phyloP scores from a whole-genome alignment of 30 jellyfish, hydroid and myxozoan genomes.

The Nemopilema nomurai region DNA sequence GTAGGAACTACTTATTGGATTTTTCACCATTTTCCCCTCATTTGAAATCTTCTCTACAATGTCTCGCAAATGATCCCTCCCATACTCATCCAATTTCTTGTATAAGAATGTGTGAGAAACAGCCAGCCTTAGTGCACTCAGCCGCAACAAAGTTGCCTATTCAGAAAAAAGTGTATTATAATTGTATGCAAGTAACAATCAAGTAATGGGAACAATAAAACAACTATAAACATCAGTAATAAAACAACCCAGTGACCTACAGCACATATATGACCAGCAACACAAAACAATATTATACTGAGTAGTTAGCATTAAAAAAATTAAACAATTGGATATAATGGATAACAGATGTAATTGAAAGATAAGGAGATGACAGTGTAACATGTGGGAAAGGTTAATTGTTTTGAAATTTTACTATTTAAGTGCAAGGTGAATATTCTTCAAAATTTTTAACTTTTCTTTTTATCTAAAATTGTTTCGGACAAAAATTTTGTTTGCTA shows the following conservation, averaged over 20 bases:
- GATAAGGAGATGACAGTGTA: not conserved
- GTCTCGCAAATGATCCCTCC: constrained; percentile 4
- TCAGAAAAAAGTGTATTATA: not conserved
- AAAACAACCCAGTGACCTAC: not conserved
- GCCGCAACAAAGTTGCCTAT: constrained; percentile 4
- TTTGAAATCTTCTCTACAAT: not conserved
- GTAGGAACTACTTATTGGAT: not conserved
- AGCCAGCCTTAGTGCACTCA: constrained; percentile 5
- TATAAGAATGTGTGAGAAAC: constrained; percentile 17
- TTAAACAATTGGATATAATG: not conserved
- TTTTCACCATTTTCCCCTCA: constrained; percentile 3
- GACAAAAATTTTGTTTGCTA: not conserved
- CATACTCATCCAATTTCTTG: constrained; percentile 11
- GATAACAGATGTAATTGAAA: not conserved
- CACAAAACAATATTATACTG: not conserved
- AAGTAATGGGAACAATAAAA: not conserved
- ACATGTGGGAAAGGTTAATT: not conserved
- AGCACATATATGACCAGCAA: not conserved
- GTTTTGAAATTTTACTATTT: not conserved
- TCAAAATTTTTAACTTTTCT: not conserved
- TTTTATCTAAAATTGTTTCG: not conserved
- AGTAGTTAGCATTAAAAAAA: not conserved
- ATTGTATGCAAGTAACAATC: not conserved
- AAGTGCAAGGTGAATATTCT: not conserved
- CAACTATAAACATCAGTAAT: not conserved